Percentiles rank a stretch among this genome's conserved stretches.
Conservation (phyloP, 2,113 vertebrate species). For the Alethe diademata region DNA sequence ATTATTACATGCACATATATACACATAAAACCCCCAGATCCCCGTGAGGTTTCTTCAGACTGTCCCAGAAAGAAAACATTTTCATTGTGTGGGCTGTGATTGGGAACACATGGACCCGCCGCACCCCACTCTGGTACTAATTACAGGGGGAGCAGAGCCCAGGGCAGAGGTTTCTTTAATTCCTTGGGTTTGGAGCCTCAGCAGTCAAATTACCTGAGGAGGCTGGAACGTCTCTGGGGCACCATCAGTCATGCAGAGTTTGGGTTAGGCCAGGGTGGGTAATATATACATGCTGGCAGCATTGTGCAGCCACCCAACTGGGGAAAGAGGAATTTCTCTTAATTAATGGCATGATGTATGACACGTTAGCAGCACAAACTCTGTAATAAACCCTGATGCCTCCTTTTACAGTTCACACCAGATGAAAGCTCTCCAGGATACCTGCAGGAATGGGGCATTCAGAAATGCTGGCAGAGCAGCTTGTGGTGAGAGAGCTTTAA, state of each 20-base stretch:
- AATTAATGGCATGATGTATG: slow-evolving; percentile 59
- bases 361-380: slow-evolving; percentile 25
- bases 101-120: slow-evolving; percentile 71
- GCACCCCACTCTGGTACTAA: slow-evolving; percentile 67
- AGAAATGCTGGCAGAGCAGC: slow-evolving; percentile 32
- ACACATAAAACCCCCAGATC: slow-evolving; percentile 29
- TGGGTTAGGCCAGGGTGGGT: slow-evolving; percentile 56
- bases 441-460: neutral
- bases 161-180: slow-evolving; percentile 60
- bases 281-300: slow-evolving; percentile 49
- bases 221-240: slow-evolving; percentile 57
- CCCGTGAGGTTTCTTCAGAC: slow-evolving; percentile 61
- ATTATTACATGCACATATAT: slow-evolving; percentile 54
- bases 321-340: slow-evolving; percentile 67
- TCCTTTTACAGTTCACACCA: neutral
- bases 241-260: slow-evolving; percentile 19
- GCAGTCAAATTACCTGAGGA: slow-evolving; percentile 67
- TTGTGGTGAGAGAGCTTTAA: slow-evolving; percentile 30
- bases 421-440: slow-evolving; percentile 3
- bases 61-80: slow-evolving; percentile 78
- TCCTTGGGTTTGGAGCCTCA: slow-evolving; percentile 49
- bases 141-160: slow-evolving; percentile 66
- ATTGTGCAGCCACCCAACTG: slow-evolving; percentile 28
- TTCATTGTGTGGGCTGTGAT: slow-evolving; percentile 76
- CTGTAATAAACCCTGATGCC: slow-evolving; percentile 8